Percentiles rank a stretch among this genome's conserved stretches.
phyloP scores from a whole-genome alignment of 2,797 vertebrate genomes.

The Leptodactylus fallax region DNA sequence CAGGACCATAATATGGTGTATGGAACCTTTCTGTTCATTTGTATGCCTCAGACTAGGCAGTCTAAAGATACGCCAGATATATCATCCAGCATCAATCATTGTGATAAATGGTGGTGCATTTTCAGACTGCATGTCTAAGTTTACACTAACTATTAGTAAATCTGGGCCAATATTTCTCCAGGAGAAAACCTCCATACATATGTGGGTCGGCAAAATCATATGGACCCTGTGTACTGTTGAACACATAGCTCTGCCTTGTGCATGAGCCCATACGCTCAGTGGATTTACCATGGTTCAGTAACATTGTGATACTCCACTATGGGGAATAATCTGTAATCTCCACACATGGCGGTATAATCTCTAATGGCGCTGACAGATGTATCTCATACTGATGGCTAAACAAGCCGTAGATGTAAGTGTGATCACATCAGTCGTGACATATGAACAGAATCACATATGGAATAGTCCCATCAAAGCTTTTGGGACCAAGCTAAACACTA shows the following conservation, averaged over 20 bases:
- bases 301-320: neutral
- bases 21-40: too few relatives aligned
- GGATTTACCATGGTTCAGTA: neutral
- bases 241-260: neutral
- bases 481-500: conserved; percentile 1
- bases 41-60: too few relatives aligned
- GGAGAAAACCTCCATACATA: neutral
- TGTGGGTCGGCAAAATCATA: neutral
- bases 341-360: neutral
- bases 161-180: too few relatives aligned
- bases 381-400: conserved; percentile 15
- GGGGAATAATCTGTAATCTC: conserved; percentile 1
- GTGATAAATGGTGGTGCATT: too few relatives aligned
- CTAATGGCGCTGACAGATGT: conserved; percentile 16
- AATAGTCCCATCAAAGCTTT: neutral
- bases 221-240: neutral
- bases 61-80: too few relatives aligned
- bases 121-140: too few relatives aligned
- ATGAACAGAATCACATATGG: conserved; percentile 4
- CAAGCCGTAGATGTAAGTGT: conserved; percentile 3
- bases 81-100: too few relatives aligned
- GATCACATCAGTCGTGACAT: conserved; percentile 22
- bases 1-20: too few relatives aligned
- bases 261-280: neutral
- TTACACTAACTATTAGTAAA: too few relatives aligned